phyloP scores from a whole-genome alignment of 1,140 invertebrate species.

The Dufourea novaeangliae region DNA sequence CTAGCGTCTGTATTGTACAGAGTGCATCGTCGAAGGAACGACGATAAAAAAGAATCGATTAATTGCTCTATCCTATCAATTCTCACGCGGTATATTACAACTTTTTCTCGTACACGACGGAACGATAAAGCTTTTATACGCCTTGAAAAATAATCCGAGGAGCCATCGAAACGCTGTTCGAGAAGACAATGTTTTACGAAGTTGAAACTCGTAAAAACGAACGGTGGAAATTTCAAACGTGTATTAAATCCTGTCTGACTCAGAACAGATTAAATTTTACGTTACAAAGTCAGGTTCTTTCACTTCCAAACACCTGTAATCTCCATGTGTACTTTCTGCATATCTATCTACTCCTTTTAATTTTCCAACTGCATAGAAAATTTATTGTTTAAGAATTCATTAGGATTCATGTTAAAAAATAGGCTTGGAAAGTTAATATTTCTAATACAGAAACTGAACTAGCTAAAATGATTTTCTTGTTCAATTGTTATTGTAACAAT shows the following conservation, averaged over 20 bases:
- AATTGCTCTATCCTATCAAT: constrained; percentile 19
- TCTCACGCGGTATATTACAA: neutral
- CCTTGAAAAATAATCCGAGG: constrained; percentile 5
- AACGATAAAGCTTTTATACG: constrained; percentile 26
- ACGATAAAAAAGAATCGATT: constrained; percentile 27
- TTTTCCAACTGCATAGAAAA: too few species aligned
- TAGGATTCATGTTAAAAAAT: too few species aligned
- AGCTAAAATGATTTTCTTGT: too few species aligned
- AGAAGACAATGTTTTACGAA: neutral
- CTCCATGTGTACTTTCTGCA: too few species aligned
- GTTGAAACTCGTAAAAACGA: neutral
- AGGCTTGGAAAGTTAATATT: too few species aligned
- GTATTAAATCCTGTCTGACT: neutral
- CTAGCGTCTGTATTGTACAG: neutral
- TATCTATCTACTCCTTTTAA: too few species aligned
- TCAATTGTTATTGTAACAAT: too few species aligned
- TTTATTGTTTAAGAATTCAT: too few species aligned
- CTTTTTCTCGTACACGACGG: neutral
- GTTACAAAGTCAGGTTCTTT: too few species aligned
- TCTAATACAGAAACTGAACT: too few species aligned
- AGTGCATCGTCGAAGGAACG: constrained; percentile 24
- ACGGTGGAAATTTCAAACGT: neutral
- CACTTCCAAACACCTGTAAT: too few species aligned
- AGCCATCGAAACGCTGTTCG: neutral
- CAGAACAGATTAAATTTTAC: too few species aligned